Percentiles rank a stretch among this genome's conserved stretches.
phyloP scores from a whole-genome alignment of 2,888 invertebrate species.

The Keiferia lycopersicella region DNA sequence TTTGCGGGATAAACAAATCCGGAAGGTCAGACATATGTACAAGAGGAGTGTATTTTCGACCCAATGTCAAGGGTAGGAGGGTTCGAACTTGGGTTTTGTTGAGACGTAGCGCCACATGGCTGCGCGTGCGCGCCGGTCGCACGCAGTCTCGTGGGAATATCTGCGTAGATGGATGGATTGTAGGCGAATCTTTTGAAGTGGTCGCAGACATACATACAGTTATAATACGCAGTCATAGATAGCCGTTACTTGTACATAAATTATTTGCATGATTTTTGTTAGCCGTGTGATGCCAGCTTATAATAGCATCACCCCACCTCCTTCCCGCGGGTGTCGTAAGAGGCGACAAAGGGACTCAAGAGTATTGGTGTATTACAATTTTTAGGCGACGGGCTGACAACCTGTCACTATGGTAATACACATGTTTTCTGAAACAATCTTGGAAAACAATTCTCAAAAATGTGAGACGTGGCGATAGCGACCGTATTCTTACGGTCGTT shows the following conservation, averaged over 20 bases:
- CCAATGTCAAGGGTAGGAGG: conserved; percentile 8
- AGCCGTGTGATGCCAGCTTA: no score
- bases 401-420: no score
- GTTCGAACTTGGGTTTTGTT: not conserved
- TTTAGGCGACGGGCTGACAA: no score
- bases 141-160: conserved; percentile 22
- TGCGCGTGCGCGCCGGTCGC: conserved; percentile 20
- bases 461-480: no score
- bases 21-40: conserved; percentile 10
- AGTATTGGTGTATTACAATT: no score
- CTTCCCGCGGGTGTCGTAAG: no score
- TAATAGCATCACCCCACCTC: no score
- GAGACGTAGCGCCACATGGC: conserved; percentile 10
- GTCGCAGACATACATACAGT: not conserved
- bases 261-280: not conserved
- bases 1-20: conserved; percentile 15
- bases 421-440: no score
- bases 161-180: conserved; percentile 14
- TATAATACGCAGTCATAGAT: not conserved
- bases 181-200: conserved; percentile 15
- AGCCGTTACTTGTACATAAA: not conserved
- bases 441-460: no score
- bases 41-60: conserved; percentile 3
- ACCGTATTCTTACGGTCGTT: no score
- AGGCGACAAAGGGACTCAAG: no score